Evolutionary conservation across 2,113 vertebrate species (phyloP), one percentile per base, ranked within the genome.

Genomic region (Camarhynchus parvulus): DNA sequence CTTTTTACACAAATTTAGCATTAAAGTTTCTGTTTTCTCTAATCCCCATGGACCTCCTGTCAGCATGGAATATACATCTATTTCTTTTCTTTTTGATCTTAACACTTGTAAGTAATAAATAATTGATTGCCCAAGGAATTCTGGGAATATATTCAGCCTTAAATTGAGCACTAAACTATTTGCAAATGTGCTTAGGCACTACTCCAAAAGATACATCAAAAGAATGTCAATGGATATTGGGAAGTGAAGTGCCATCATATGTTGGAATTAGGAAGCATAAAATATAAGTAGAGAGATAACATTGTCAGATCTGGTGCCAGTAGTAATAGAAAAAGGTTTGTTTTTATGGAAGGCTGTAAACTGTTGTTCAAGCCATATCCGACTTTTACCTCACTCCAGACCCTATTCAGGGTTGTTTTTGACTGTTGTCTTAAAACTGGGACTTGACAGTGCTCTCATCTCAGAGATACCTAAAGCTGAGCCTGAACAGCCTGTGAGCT

Each of bases 61-160:
- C 96, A 97, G 79, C 1, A 8, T 96, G 84, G 81, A 97, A 95
- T 96, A 97, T 76, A 93, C 70, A 87, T 95, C 79, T 94, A 91
- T 96, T 97, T 96, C 91, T 94, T 96, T 95, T 94, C 93, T 91
- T 96, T 97, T 97, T 98, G 92, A 97, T 95, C 95, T 97, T 97
- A 97, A 95, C 95, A 95, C 97, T 97, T 97, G 96, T 97, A 97
- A 96, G 91, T 92, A 95, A 97, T 98, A 97, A 98, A 98, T 98
- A 98, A 98, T 98, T 96, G 97, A 98, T 97, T 78, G 92, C 87
- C 78, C 76, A 61, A 95, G 97, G 95, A 98, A 97, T 98, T 97
- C 93, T 97, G 97, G 97, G 97, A 97, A 87, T 96, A 96, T 94
- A 97, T 95, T 97, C 97, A 80, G 91, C 94, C 95, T 96, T 96